A percentile compares a stretch with the other conserved stretches of the same genome.
These are phyloP conservation scores for Rugalucina vietnamica DNA, from an alignment of 2,888 invertebrate species.

Conservation along the genomic window DNA sequence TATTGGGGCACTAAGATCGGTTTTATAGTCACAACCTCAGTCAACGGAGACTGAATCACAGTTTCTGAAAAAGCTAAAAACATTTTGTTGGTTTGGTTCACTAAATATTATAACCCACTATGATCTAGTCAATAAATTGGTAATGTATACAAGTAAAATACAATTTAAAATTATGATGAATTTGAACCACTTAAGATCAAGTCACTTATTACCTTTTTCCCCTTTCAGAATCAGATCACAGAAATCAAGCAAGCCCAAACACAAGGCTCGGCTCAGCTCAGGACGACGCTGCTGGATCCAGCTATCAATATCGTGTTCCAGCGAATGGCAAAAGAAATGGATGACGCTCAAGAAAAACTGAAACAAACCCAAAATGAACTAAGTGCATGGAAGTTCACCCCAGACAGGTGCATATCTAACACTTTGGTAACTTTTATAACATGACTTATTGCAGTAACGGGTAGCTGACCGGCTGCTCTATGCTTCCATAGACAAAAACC, in stretches of 20 bases:
- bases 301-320: constrained; percentile 97
- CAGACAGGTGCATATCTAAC: constrained; percentile 90
- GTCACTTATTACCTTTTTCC: constrained; percentile 24
- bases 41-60: too few relatives aligned
- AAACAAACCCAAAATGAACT: constrained; percentile 99
- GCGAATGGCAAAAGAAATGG: constrained; percentile 94
- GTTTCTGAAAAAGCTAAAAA: too few relatives aligned
- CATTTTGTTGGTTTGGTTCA: too few relatives aligned
- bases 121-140: too few relatives aligned
- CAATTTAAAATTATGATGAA: too few relatives aligned
- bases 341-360: constrained; percentile 93
- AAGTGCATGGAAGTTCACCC: constrained; percentile 99
- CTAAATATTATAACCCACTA: too few relatives aligned
- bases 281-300: constrained; percentile 95
- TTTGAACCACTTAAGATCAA: too few relatives aligned
- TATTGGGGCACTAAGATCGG: too few relatives aligned
- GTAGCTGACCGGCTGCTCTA: not conserved
- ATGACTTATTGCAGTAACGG: constrained; percentile 23
- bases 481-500: constrained; percentile 20
- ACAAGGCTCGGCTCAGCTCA: constrained; percentile 90
- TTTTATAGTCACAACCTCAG: too few relatives aligned
- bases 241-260: constrained; percentile 96
- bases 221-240: constrained; percentile 93
- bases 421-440: constrained; percentile 72
- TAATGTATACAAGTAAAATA: too few relatives aligned